Conservation (phyloP, 2,113 vertebrate genomes). For the Xiphophorus couchianus region DNA sequence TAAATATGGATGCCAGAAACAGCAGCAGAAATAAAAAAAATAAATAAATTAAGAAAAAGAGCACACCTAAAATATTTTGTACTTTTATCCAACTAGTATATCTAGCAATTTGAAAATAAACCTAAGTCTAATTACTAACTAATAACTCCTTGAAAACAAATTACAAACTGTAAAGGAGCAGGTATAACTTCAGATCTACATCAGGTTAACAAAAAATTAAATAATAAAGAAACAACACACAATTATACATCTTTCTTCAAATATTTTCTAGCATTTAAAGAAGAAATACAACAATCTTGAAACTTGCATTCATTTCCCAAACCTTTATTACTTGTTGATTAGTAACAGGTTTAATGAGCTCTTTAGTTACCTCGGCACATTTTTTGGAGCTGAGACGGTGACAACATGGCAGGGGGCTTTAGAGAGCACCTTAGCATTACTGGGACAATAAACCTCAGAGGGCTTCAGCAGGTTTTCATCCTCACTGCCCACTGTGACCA, state of each 20-base stretch:
- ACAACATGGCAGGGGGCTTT: slow-evolving; percentile 41
- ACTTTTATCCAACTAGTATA: background rate
- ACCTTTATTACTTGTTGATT: background rate
- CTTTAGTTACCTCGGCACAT: slow-evolving; percentile 37
- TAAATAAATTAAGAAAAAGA: background rate
- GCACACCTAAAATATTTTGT: background rate
- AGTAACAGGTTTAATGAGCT: background rate
- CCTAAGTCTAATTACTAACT: background rate
- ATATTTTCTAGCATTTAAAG: background rate
- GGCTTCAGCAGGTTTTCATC: slow-evolving; percentile 84
- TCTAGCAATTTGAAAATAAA: background rate
- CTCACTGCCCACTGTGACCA: slow-evolving; percentile 79
- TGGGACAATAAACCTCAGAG: slow-evolving; percentile 51
- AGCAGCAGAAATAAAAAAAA: no score
- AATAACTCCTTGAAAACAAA: background rate
- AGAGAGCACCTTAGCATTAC: background rate
- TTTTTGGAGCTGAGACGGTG: slow-evolving; percentile 63
- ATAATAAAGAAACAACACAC: no score
- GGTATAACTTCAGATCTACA: background rate
- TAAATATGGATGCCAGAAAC: no score
- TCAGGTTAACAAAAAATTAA: background rate
- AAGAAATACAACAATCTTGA: background rate
- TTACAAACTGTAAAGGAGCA: background rate
- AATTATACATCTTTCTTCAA: background rate
- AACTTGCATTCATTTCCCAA: background rate